A percentile compares a stretch with the other conserved stretches of the same genome.
These are phyloP conservation scores for Agrochola macilenta DNA, from an alignment of 2,888 invertebrate species.

Conservation along the genomic window DNA sequence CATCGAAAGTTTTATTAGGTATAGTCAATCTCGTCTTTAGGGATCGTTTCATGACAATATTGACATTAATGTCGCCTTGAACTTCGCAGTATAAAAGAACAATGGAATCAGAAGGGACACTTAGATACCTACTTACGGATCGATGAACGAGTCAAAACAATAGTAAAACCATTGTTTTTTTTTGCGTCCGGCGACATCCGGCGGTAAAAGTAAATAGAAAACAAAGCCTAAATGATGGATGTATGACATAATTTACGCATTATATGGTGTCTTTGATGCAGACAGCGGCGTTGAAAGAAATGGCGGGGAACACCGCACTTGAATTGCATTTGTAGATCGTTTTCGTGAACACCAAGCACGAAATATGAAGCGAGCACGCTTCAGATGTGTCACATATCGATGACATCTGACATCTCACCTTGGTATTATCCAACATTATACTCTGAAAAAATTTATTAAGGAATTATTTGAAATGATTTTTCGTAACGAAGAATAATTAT, in stretches of 20 bases:
- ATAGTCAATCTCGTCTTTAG: slow-evolving; percentile 42
- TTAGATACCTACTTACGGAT: slow-evolving; percentile 9
- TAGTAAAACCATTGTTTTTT: slow-evolving; percentile 1
- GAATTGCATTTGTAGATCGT: neutral
- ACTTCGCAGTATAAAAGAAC: slow-evolving; percentile 48
- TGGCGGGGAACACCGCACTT: neutral
- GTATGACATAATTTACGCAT: neutral
- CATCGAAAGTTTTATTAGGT: slow-evolving; percentile 32
- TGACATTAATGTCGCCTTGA: slow-evolving; percentile 53
- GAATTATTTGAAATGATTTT: too few relatives aligned
- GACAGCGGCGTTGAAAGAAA: neutral
- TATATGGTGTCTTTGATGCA: neutral
- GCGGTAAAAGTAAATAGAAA: slow-evolving; percentile 8
- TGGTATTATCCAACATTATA: too few relatives aligned
- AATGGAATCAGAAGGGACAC: slow-evolving; percentile 29
- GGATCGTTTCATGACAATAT: slow-evolving; percentile 47
- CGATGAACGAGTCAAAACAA: slow-evolving; percentile 26
- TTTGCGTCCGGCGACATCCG: slow-evolving; percentile 4
- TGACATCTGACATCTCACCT: too few relatives aligned
- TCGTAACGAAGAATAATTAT: too few relatives aligned
- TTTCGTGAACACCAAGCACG: too few relatives aligned
- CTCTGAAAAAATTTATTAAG: too few relatives aligned
- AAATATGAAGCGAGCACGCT: too few relatives aligned
- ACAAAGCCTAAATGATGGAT: slow-evolving; percentile 3
- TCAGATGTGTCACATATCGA: too few relatives aligned